Base-by-base conservation (phyloP, 2,888 invertebrate species). In the Yponomeuta evonymella region DNA sequence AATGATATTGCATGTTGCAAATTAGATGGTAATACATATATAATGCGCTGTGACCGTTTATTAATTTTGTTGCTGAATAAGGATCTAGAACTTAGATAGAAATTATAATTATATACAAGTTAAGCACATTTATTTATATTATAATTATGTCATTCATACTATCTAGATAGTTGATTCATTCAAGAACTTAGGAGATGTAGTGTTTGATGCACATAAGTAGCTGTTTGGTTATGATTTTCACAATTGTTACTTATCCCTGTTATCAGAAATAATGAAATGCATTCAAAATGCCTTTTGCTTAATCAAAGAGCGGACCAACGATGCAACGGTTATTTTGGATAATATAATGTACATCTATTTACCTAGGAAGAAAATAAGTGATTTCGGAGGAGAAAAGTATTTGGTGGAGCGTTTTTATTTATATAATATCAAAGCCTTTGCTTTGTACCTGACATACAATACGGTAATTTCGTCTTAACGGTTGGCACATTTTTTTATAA, bases 271-370 rank as follows among this genome's bases (percentile, higher is more conserved):
- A 6, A 15, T 43, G 43, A 12, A 73, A 81, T 82, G 83, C 81
- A 77, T 83, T 75, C 11, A 80, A 76, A 76, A 83, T 81, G 89
- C 90, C 89, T 90, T 88, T 89, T 87, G 89, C 90, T 90, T 89
- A 80, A 33, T 81, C 85, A 84, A 84, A 81, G 76, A 83, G 89
- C 82, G 91, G 91, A 92, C 91, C 91, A 92, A 90, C 70, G 88
- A 83, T 88, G 89, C 89, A 87, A 87, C 84, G 85, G 83, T 89
- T 88, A 58, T 12, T 58, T 86, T 85, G 80, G 79, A 83, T 82
- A 78, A 80, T 86, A 86, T 83, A 85, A 87, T 87, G 83, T 86
- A 83, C 68, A 66, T 71, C 58, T 81, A 76, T 82, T 74, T 75
- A 73, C 77, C 80, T 81, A 79, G 79, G 80, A 79, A 79, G 29